These are phyloP conservation scores for Habrosyne pyritoides DNA, from an alignment of 2,888 invertebrate species.

Conservation along the genomic window DNA sequence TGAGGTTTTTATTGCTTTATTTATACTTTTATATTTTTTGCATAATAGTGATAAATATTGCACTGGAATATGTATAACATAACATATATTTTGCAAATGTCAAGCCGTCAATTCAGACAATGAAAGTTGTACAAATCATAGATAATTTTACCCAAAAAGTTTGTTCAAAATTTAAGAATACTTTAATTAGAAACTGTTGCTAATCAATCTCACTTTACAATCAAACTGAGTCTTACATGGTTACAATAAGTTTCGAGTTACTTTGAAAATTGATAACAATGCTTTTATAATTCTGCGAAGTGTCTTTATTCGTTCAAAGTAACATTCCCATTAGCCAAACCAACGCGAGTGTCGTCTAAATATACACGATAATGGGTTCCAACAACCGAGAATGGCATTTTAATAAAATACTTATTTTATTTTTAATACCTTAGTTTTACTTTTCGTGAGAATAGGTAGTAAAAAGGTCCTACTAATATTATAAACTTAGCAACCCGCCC, in stretches of 20 bases:
- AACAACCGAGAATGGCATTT: neutral
- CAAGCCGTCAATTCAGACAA: no score
- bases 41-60: no score
- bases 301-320: constrained; percentile 10
- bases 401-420: no score
- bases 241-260: neutral
- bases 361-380: neutral
- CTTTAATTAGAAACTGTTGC: neutral
- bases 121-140: no score
- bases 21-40: no score
- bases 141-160: no score
- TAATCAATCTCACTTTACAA: neutral
- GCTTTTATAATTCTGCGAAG: constrained; percentile 12
- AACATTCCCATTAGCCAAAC: constrained; percentile 8
- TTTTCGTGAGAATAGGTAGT: neutral
- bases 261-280: neutral
- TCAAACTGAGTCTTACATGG: neutral
- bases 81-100: no score
- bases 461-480: neutral
- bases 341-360: constrained; percentile 10
- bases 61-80: no score
- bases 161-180: no score
- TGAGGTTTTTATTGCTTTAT: no score
- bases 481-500: no score
- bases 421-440: neutral